phyloP scores from a whole-genome alignment of 2,113 vertebrate species.

The Ameiurus melas region DNA sequence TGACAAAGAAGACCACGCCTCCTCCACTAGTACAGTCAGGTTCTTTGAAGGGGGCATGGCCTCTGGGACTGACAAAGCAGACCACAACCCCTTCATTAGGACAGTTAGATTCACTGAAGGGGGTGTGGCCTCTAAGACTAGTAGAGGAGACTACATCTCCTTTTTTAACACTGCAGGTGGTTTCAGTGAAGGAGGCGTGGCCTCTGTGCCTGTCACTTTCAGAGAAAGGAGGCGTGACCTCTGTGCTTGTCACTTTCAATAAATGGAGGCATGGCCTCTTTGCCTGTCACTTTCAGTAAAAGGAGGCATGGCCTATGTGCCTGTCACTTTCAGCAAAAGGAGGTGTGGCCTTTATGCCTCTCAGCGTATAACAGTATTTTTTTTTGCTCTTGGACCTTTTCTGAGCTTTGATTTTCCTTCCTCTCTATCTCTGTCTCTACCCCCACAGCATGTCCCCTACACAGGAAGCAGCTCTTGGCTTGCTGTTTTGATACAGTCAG shows the following conservation, averaged over 20 bases:
- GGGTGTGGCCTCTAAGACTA: not conserved
- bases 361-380: not conserved
- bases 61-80: not conserved
- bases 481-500: constrained; percentile 42
- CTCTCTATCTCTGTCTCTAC: constrained; percentile 16
- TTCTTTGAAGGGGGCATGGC: not conserved
- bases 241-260: not conserved
- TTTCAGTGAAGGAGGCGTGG: not conserved
- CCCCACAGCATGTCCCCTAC: constrained; percentile 20
- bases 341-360: not conserved
- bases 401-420: constrained; percentile 25
- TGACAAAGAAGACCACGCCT: not conserved
- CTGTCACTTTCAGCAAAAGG: not conserved
- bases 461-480: constrained; percentile 46
- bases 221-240: not conserved
- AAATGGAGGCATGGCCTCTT: not conserved
- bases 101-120: not conserved
- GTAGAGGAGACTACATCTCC: too few species aligned
- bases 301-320: not conserved
- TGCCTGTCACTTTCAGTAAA: not conserved
- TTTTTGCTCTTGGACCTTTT: not conserved
- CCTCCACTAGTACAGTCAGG: not conserved
- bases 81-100: too few species aligned
- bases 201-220: not conserved
- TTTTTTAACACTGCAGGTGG: too few species aligned